These are phyloP conservation scores for Enteromius fasciolatus DNA, from an alignment of 2,797 vertebrate species.

Conservation along the genomic window DNA sequence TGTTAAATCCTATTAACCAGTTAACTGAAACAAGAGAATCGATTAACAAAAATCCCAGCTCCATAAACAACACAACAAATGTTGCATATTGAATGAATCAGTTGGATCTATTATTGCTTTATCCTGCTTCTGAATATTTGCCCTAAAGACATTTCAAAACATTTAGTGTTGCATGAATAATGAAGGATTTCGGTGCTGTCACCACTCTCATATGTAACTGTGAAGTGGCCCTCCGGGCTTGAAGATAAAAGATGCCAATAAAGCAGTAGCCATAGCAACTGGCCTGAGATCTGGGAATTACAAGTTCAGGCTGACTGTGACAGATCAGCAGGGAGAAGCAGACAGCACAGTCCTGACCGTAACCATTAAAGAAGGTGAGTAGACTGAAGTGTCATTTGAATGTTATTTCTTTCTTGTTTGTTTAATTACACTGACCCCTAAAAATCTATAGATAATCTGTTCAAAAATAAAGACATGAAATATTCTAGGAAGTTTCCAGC, in stretches of 20 bases:
- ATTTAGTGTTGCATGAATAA: slow-evolving; percentile 5
- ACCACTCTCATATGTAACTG: slow-evolving; percentile 48
- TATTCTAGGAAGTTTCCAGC: neutral
- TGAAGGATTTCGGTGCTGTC: slow-evolving; percentile 20
- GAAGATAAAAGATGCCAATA: slow-evolving; percentile 76
- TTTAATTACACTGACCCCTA: too few relatives aligned
- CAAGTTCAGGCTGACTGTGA: slow-evolving; percentile 83
- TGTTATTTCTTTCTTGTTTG: too few relatives aligned
- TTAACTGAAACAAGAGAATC: neutral
- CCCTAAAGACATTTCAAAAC: neutral
- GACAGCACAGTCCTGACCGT: slow-evolving; percentile 77
- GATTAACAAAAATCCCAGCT: neutral
- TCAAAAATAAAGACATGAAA: neutral
- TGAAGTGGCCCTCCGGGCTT: slow-evolving; percentile 82
- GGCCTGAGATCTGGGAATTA: slow-evolving; percentile 82
- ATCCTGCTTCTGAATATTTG: neutral
- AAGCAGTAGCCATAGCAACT: slow-evolving; percentile 77
- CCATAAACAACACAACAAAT: neutral
- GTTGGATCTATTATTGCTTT: neutral
- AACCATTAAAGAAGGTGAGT: slow-evolving; percentile 85
- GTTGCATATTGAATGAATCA: neutral
- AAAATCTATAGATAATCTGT: neutral
- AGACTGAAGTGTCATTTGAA: neutral
- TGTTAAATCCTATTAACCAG: neutral
- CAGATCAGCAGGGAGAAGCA: slow-evolving; percentile 82